These are phyloP conservation scores for Allolobophora icterica DNA, from an alignment of 2,888 invertebrate species.

Conservation along the genomic window DNA sequence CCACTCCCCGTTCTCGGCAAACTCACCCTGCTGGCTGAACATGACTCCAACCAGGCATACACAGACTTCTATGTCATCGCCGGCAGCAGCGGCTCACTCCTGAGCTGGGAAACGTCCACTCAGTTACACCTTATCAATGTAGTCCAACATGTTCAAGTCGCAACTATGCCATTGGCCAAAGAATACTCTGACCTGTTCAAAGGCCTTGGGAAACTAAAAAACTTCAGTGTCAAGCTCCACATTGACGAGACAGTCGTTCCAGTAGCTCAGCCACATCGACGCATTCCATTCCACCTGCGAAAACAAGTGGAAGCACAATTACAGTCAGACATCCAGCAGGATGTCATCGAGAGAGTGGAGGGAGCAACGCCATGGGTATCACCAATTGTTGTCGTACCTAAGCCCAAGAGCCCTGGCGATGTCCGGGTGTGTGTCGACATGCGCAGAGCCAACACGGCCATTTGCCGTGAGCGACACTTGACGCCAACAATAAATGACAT, in stretches of 20 bases:
- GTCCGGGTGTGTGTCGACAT: conserved; percentile 50
- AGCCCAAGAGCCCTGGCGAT: conserved; percentile 43
- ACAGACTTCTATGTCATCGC: conserved; percentile 20
- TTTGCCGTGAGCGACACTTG: no score
- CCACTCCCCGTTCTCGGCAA: background rate
- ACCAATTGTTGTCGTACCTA: conserved; percentile 52
- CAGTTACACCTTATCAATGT: conserved; percentile 26
- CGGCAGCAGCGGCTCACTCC: conserved; percentile 21
- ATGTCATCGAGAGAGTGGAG: conserved; percentile 51
- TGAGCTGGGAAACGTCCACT: conserved; percentile 21
- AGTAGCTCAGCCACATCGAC: conserved; percentile 43
- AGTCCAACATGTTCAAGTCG: background rate
- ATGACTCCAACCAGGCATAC: background rate
- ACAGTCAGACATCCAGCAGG: conserved; percentile 33
- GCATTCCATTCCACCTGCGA: conserved; percentile 50
- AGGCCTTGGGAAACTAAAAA: background rate
- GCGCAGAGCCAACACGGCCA: conserved; percentile 47
- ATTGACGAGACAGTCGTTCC: conserved; percentile 28
- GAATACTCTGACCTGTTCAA: background rate
- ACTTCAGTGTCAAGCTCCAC: background rate
- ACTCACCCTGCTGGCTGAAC: no score
- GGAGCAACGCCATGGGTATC: conserved; percentile 55
- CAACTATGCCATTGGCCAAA: background rate
- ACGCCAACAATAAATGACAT: no score
- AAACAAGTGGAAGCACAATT: conserved; percentile 37